phyloP scores from a whole-genome alignment of 1,140 invertebrate genomes.

The Charaxes varanes region DNA sequence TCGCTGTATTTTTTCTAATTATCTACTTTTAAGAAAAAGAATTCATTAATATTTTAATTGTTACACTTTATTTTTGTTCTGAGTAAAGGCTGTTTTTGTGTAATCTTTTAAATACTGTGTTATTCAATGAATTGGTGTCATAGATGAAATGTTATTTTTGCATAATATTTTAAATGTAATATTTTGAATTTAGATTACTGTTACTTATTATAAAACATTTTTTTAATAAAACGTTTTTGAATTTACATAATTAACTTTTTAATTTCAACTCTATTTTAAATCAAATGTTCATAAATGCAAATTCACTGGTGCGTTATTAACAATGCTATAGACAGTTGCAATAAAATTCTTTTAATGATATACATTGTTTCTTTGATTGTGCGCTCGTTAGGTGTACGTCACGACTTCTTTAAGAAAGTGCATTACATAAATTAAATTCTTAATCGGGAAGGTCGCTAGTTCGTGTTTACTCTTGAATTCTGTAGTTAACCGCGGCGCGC shows the following conservation, averaged over 20 bases:
- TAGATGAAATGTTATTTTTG: no score
- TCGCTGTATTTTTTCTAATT: slow-evolving; percentile 15
- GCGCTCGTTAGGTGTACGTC: slow-evolving; percentile 29
- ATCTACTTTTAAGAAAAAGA: slow-evolving; percentile 23
- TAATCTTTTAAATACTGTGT: no score
- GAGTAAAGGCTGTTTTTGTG: no score
- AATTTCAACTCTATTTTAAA: no score
- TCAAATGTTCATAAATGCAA: no score
- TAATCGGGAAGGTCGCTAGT: slow-evolving; percentile 66
- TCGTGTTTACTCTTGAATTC: slow-evolving; percentile 34
- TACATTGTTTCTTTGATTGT: neutral
- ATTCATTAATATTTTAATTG: slow-evolving; percentile 4
- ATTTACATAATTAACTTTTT: no score
- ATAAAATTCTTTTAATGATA: neutral
- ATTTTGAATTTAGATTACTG: neutral
- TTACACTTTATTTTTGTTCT: no score
- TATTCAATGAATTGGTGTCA: no score
- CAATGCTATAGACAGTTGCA: no score
- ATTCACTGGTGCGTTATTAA: no score
- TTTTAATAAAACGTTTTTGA: no score
- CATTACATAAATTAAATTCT: slow-evolving; percentile 67
- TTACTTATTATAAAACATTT: no score
- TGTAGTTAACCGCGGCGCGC: slow-evolving; percentile 59
- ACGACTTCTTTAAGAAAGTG: slow-evolving; percentile 65
- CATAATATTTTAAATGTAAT: neutral